phyloP scores from a whole-genome alignment of 2,113 vertebrate species.

The Entosphenus tridentatus region DNA sequence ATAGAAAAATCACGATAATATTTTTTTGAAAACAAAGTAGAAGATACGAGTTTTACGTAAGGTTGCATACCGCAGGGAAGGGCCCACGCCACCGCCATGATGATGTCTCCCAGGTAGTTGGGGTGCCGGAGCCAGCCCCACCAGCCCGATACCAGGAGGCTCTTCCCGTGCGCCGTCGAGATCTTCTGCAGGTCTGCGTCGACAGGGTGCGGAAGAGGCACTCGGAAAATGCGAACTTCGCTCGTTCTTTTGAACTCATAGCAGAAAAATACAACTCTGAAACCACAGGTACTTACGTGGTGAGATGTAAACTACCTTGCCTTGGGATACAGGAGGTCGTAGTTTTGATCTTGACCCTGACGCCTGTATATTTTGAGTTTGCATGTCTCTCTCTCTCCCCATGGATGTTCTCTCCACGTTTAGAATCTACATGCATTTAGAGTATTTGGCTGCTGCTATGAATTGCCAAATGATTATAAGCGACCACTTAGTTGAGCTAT shows the following conservation, averaged over 20 bases:
- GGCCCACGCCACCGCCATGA: constrained; percentile 15
- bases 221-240: neutral
- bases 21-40: too few species aligned
- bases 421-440: too few species aligned
- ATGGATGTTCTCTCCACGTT: too few species aligned
- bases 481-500: too few species aligned
- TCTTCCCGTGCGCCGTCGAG: constrained; percentile 12
- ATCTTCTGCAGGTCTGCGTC: constrained; percentile 13
- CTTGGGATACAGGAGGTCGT: too few species aligned
- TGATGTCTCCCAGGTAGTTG: constrained; percentile 16
- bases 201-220: neutral
- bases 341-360: too few species aligned
- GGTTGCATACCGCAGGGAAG: constrained; percentile 15
- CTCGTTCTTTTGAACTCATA: neutral
- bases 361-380: too few species aligned
- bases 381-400: too few species aligned
- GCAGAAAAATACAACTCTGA: neutral
- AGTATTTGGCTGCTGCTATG: too few species aligned
- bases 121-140: constrained; percentile 18
- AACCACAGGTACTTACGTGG: neutral
- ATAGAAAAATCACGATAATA: too few species aligned
- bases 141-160: constrained; percentile 17
- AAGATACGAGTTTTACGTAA: neutral
- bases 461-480: too few species aligned
- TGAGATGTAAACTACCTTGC: neutral